phyloP scores from a whole-genome alignment of 2,113 vertebrate species.

The Echinops telfairi region DNA sequence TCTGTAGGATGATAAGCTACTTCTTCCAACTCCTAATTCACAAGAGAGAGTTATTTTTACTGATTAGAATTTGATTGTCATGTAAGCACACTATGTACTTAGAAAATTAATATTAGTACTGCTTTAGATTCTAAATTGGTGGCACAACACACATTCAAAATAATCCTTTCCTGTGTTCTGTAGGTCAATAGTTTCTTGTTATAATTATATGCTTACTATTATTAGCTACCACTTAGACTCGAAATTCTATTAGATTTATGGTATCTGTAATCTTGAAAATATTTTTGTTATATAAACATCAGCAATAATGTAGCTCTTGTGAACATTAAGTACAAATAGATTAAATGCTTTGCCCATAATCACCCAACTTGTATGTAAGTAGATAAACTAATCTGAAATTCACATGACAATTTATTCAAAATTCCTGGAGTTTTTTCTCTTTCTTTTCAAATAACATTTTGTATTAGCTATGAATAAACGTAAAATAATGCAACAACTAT shows the following conservation, averaged over 20 bases:
- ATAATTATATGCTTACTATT: neutral
- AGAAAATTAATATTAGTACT: neutral
- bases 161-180: slow-evolving; percentile 13
- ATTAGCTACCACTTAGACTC: neutral
- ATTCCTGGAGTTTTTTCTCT: neutral
- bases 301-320: neutral
- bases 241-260: neutral
- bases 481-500: neutral
- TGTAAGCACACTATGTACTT: neutral
- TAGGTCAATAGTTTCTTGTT: neutral
- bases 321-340: neutral
- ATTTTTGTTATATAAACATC: neutral
- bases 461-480: too few species aligned
- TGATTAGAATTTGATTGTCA: neutral
- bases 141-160: slow-evolving; percentile 1
- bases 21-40: slow-evolving; percentile 40
- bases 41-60: neutral
- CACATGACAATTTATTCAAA: neutral
- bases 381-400: neutral
- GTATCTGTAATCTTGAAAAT: neutral
- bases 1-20: neutral
- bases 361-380: neutral
- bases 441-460: neutral
- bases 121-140: neutral
- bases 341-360: neutral